Evolutionary conservation across 2,113 vertebrate genomes (phyloP).

Genomic region (Hiodon tergisus): DNA sequence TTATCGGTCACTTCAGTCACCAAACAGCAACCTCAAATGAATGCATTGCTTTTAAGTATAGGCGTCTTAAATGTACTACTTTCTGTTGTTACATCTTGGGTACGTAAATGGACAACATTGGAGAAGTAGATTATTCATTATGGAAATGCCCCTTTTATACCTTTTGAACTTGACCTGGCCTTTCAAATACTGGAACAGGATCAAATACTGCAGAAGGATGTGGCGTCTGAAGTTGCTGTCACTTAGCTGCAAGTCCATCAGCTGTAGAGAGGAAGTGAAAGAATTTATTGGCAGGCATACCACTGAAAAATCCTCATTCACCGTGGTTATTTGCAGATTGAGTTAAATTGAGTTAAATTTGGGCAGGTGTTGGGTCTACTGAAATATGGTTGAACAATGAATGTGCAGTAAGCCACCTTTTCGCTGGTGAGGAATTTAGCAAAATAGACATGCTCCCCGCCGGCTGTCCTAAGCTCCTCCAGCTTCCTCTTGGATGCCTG

Average conservation of each 20-base stretch:
- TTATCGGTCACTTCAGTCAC: neutral
- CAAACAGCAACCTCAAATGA: neutral
- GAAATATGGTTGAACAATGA: neutral
- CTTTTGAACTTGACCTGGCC: constrained; percentile 99
- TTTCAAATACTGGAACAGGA: constrained; percentile 95
- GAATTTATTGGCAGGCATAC: neutral
- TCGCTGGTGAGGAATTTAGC: constrained; percentile 98
- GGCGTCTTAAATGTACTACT: neutral
- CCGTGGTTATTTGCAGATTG: neutral
- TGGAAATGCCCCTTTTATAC: constrained; percentile 48
- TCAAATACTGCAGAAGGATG: constrained; percentile 93
- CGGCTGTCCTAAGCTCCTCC: constrained; percentile 81
- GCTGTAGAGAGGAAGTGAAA: constrained; percentile 53
- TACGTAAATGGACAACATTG: neutral
- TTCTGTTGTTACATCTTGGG: neutral
- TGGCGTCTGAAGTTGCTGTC: constrained; percentile 97
- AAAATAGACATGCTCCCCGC: constrained; percentile 92
- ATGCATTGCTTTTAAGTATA: neutral
- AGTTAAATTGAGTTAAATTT: too few species aligned
- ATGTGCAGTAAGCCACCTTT: constrained; percentile 66
- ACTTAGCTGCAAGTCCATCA: constrained; percentile 97
- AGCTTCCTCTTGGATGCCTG: constrained; percentile 92
- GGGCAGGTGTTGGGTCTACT: neutral
- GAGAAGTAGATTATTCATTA: neutral
- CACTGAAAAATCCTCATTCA: neutral